Conservation (phyloP, 2,113 vertebrate species). For the Oncorhynchus kisutch region DNA sequence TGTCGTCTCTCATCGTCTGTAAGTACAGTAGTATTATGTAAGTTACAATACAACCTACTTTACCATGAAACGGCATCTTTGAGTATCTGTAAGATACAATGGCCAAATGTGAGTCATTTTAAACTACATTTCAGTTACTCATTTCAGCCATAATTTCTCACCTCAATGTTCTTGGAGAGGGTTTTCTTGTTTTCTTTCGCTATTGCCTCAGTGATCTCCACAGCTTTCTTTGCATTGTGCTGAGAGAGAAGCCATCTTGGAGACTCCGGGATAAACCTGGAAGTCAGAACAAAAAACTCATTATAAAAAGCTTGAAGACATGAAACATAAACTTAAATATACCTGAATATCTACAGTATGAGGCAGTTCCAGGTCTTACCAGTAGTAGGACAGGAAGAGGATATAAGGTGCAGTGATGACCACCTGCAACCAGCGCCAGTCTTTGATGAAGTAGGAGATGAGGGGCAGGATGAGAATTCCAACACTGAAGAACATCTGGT, state of each 20-base stretch:
- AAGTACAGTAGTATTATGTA: not conserved
- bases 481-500: conserved; percentile 92
- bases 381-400: conserved; percentile 89
- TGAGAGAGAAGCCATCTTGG: conserved; percentile 95
- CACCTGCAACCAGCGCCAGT: conserved; percentile 91
- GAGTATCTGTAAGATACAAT: not conserved
- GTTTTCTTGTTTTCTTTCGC: conserved; percentile 86
- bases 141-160: not conserved
- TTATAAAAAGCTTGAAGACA: not conserved
- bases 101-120: not conserved
- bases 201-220: conserved; percentile 80
- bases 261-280: conserved; percentile 92
- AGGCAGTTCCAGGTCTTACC: conserved; percentile 70
- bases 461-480: conserved; percentile 89
- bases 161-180: conserved; percentile 39
- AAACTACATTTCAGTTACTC: too few species aligned
- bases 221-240: conserved; percentile 77
- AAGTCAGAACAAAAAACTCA: not conserved
- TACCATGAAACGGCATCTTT: not conserved
- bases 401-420: conserved; percentile 88
- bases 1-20: conserved; percentile 74
- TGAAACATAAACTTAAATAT: not conserved
- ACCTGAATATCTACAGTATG: not conserved
- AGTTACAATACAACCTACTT: not conserved
- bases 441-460: conserved; percentile 86